Conservation (phyloP, 2,797 vertebrate species). For the Limnodromus scolopaceus region DNA sequence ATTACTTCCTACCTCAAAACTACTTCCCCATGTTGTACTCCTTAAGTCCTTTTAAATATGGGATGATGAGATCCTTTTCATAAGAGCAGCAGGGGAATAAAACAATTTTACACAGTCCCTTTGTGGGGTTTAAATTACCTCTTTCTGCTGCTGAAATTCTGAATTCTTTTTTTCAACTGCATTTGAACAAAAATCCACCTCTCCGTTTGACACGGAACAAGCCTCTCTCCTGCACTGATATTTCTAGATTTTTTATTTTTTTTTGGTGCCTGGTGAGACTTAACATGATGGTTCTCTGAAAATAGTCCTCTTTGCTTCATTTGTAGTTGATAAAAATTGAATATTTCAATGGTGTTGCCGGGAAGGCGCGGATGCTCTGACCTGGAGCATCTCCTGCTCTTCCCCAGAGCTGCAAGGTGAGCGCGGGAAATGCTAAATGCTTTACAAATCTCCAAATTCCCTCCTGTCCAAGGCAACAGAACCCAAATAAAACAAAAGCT, state of each 20-base stretch:
- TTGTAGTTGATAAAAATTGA: background rate
- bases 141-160: background rate
- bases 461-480: background rate
- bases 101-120: background rate
- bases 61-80: background rate
- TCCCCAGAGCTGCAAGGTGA: background rate
- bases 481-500: background rate
- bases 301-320: background rate
- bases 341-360: background rate
- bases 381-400: background rate
- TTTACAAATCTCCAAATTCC: background rate
- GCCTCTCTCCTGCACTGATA: background rate
- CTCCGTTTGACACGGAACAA: background rate
- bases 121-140: background rate
- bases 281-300: background rate
- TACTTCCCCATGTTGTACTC: background rate
- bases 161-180: background rate
- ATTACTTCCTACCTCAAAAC: background rate
- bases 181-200: background rate
- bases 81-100: background rate
- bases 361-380: accelerated
- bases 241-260: background rate
- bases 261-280: background rate
- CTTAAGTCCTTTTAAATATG: background rate
- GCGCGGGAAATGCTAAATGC: accelerated